Evolutionary conservation across 2,113 vertebrate species (phyloP).

Genomic region (Silurus meridionalis): DNA sequence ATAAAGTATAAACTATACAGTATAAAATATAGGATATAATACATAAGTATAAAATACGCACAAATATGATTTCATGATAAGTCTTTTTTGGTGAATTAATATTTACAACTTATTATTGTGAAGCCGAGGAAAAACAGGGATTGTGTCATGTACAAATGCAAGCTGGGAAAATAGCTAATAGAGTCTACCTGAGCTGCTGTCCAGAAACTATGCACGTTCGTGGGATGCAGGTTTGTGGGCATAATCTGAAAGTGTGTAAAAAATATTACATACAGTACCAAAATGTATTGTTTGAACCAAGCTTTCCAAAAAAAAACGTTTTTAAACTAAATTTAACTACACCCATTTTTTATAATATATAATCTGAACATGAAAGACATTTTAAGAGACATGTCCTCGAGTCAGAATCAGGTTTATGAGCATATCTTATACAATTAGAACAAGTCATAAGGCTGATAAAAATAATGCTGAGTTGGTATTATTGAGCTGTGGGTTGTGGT

Average conservation of each 20-base stretch:
- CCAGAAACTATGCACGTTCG: background rate
- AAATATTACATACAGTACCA: background rate
- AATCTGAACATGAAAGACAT: background rate
- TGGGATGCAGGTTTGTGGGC: background rate
- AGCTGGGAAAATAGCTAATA: background rate
- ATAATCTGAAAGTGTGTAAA: background rate
- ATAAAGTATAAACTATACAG: no score
- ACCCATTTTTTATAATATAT: background rate
- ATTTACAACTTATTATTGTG: background rate
- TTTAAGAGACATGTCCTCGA: background rate
- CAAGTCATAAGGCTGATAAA: constrained; percentile 1
- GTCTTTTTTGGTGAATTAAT: background rate
- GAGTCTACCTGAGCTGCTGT: background rate
- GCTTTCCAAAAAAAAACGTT: background rate
- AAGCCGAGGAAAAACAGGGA: background rate
- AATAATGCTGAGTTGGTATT: background rate
- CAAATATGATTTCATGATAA: no score
- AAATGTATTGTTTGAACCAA: background rate
- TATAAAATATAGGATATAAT: no score
- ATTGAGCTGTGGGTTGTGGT: background rate
- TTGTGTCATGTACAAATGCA: background rate
- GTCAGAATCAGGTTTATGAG: background rate
- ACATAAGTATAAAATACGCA: no score
- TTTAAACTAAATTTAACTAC: background rate
- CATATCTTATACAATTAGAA: background rate